Evolutionary conservation across 2,888 invertebrate species (phyloP), one percentile per base, ranked within the genome.

Genomic region (Imbricaverruca yamaguchii): DNA sequence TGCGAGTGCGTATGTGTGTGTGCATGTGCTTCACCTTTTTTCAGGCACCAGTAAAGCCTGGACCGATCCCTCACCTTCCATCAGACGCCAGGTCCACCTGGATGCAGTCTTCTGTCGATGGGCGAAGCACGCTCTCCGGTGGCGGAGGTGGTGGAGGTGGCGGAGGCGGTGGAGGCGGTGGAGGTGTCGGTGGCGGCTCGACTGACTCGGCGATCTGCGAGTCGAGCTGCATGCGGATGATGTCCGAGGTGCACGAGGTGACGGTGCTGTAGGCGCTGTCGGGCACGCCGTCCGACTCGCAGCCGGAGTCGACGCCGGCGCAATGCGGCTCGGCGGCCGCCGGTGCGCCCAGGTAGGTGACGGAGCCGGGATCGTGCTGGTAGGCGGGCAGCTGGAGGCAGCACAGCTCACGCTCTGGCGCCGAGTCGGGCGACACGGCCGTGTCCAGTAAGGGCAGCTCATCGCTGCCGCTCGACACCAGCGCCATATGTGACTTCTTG

Each of bases 191-290:
- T 15, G 59, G 59, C 59, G 11, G 59, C 55, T 74, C 55, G 18
- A 0, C 57, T 25, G 12, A 21, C 57, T 79, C 79, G 23, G 79
- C 57, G 21, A 23, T 57, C 79, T 23, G 13, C 25, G 56, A 13
- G 56, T 79, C 57, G 57, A 79, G 56, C 79, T 79, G 79, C n/a
- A 79, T n/a, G 13, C 56, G 79, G 13, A 59, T 15, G 23, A 79
- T 11, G 57, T 79, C 79, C 23, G 79, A 79, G 23, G 57, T 59
- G 79, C 79, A 79, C 23, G 79, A 79, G 10, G 79, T 79, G 57
- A 79, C 79, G 23, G 79, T 79, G 57, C 79, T 79, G 79, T 79
- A 79, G 4, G 25, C 79, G 57, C 79, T 79, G 79, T 79, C 79
- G 15, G 59, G n/a, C 57, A 23, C 79, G 15, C 79, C 79, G 55